A percentile compares a stretch with the other conserved stretches of the same genome.
phyloP scores from a whole-genome alignment of 2,888 invertebrate species.

The Cryptus viduatorius region DNA sequence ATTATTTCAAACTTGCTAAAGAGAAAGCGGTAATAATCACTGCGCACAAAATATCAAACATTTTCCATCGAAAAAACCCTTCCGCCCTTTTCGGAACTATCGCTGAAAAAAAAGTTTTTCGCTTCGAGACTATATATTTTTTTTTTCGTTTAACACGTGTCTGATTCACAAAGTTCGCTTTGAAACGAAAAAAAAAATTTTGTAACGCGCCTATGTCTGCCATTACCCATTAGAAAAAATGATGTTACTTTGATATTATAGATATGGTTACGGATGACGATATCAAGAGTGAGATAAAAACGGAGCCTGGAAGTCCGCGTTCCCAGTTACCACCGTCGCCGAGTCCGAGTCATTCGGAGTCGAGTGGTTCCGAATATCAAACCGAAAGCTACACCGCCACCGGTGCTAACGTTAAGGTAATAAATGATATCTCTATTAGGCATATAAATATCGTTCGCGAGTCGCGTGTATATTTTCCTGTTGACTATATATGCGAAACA shows the following conservation, averaged over 20 bases:
- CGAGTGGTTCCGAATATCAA: conserved; percentile 77
- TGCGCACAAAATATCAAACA: too few species aligned
- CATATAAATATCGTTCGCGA: background rate
- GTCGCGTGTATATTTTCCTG: background rate
- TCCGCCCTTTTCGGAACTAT: too few species aligned
- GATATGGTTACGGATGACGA: conserved; percentile 56
- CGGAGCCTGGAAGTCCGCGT: conserved; percentile 76
- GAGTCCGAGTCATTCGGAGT: conserved; percentile 78
- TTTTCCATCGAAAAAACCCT: too few species aligned
- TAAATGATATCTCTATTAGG: background rate
- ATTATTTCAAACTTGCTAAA: too few species aligned
- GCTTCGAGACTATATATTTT: too few species aligned
- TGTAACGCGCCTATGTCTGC: background rate
- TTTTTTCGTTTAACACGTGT: too few species aligned
- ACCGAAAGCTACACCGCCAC: conserved; percentile 65
- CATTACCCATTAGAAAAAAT: background rate
- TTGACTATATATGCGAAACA: too few species aligned
- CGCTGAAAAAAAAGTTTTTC: too few species aligned
- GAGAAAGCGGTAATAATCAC: too few species aligned
- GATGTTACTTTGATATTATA: conserved; percentile 33
- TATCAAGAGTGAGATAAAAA: conserved; percentile 73
- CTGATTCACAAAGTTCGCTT: too few species aligned
- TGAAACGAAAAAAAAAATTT: background rate
- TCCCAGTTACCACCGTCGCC: conserved; percentile 77
- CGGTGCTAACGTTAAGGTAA: conserved; percentile 72